phyloP scores from a whole-genome alignment of 2,888 invertebrate species.

The Parnassius glacialis region DNA sequence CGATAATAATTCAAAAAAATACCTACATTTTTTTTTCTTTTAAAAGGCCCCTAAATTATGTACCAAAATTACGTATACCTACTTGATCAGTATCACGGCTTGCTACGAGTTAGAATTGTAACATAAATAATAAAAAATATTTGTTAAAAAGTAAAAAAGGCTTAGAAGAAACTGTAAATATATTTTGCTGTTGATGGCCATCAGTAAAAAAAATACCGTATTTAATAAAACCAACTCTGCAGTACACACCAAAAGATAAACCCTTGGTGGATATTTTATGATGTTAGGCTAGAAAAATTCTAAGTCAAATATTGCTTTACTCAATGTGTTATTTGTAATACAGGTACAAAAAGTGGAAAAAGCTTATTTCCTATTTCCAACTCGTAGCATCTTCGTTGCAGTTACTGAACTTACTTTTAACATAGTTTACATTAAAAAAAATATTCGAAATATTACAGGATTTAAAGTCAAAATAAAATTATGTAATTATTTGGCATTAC shows the following conservation, averaged over 20 bases:
- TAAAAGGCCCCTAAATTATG: conserved; percentile 71
- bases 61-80: conserved; percentile 71
- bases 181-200: too few relatives aligned
- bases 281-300: too few relatives aligned
- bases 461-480: conserved; percentile 66
- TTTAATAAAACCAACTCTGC: too few relatives aligned
- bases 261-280: too few relatives aligned
- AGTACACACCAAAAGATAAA: too few relatives aligned
- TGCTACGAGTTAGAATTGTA: conserved; percentile 46
- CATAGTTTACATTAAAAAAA: conserved; percentile 49
- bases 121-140: background rate
- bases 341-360: too few relatives aligned
- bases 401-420: conserved; percentile 54
- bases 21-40: conserved; percentile 45
- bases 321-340: too few relatives aligned
- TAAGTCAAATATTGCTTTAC: too few relatives aligned
- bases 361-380: conserved; percentile 28
- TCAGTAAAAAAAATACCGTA: too few relatives aligned
- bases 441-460: conserved; percentile 67
- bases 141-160: too few relatives aligned
- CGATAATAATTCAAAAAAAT: conserved; percentile 54
- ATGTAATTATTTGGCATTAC: conserved; percentile 75
- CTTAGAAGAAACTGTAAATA: too few relatives aligned
- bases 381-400: conserved; percentile 54
- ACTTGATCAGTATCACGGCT: conserved; percentile 50